Percentiles rank a stretch among this genome's conserved stretches.
phyloP scores from a whole-genome alignment of 2,797 vertebrate genomes.

The Dallia pectoralis region DNA sequence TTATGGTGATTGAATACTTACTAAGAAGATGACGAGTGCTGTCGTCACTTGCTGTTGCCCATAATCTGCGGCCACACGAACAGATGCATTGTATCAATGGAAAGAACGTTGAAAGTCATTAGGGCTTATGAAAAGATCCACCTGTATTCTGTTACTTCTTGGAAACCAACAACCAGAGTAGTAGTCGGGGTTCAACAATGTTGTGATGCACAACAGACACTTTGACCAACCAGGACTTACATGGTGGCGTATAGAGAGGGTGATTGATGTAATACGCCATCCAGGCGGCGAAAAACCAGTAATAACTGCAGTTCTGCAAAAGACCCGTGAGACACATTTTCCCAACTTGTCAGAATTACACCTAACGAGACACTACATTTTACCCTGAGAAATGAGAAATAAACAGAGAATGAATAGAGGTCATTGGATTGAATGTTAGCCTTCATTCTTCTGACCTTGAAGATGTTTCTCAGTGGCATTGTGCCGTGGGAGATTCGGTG shows the following conservation, averaged over 20 bases:
- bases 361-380: neutral
- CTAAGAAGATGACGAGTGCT: constrained; percentile 86
- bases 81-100: constrained; percentile 32
- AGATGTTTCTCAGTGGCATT: constrained; percentile 91
- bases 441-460: constrained; percentile 75
- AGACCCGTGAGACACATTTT: constrained; percentile 27
- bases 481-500: constrained; percentile 92
- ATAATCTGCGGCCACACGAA: constrained; percentile 69
- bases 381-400: neutral
- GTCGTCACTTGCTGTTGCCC: constrained; percentile 86
- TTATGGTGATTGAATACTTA: constrained; percentile 54
- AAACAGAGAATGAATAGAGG: neutral
- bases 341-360: neutral
- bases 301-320: constrained; percentile 92
- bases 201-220: constrained; percentile 17
- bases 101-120: constrained; percentile 4
- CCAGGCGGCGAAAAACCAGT: constrained; percentile 93
- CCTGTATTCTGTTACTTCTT: neutral
- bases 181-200: neutral
- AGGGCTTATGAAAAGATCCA: neutral
- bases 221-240: constrained; percentile 71
- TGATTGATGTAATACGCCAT: constrained; percentile 98
- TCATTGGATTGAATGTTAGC: neutral
- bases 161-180: neutral
- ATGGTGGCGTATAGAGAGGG: constrained; percentile 89